Evolutionary conservation across 2,113 vertebrate genomes (phyloP), one percentile per base, ranked within the genome.

Genomic region (Scomber japonicus): DNA sequence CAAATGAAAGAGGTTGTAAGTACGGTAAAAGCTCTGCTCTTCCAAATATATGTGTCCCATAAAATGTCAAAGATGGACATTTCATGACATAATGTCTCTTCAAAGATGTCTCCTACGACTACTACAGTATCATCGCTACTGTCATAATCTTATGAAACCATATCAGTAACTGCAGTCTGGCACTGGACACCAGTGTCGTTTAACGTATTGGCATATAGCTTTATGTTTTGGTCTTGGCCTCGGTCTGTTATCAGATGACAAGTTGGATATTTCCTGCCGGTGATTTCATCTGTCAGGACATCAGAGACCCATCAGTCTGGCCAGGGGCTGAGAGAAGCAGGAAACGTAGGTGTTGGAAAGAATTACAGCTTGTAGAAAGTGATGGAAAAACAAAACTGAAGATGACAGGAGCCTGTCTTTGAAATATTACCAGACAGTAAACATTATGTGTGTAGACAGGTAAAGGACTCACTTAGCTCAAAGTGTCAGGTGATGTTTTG

Each of bases 211-310:
- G 81, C 64, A 4, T 79, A 45, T 56, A 76, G 64, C 45, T 92
- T 87, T 86, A 90, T 90, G 89, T 72, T 86, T 75, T 78, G 72
- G 77, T 76, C 78, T 59, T 73, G 35, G 67, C 78, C 35, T 77
- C 7, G 45, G 50, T 60, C 61, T 70, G 81, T 84, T 84, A 79
- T 89, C 61, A 70, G 67, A 90, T 89, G 81, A 88, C 75, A 21
- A 11, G 19, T 59, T 35, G 44, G 76, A 75, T 93, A 93, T 94
- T 93, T 93, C 19, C 68, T 89, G 74, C 88, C 30, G 54, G 19
- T 92, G 91, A 93, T 90, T 92, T 94, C 80, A 93, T 93, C 86
- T 62, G 70, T 85, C 72, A 79, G 82, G 83, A 85, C 78, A 89
- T 78, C 5, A 81, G 79, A 90, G 73, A 72, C 78, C 40, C 45